A percentile compares a stretch with the other conserved stretches of the same genome.
Conservation (phyloP, 2,113 vertebrate genomes). For the Gallinago paraguaiae region DNA sequence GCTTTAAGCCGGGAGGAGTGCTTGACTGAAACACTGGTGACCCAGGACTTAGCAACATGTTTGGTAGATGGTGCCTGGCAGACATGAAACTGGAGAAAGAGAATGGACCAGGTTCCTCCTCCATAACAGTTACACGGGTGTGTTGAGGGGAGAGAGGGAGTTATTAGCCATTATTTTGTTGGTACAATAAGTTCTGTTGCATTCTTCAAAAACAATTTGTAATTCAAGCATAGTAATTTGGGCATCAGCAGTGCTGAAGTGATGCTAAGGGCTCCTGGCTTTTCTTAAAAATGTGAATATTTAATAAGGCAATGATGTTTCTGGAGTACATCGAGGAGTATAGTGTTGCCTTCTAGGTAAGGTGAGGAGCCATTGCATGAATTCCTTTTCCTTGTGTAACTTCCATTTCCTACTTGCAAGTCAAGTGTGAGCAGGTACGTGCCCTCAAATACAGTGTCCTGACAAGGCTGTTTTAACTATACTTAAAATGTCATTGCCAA, state of each 20-base stretch:
- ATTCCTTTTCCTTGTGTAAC: not conserved
- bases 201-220: not conserved
- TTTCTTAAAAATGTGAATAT: not conserved
- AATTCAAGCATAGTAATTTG: not conserved
- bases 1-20: not conserved
- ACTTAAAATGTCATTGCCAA: not conserved
- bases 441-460: not conserved
- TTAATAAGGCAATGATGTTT: not conserved
- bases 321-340: not conserved
- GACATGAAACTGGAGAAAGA: not conserved
- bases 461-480: not conserved
- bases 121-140: not conserved
- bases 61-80: not conserved
- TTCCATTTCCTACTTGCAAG: not conserved
- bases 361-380: not conserved
- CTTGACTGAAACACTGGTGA: not conserved
- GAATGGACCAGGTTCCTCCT: not conserved
- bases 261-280: not conserved
- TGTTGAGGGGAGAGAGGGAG: not conserved
- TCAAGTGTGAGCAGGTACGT: not conserved
- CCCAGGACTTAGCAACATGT: not conserved
- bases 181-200: not conserved
- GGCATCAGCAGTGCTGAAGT: not conserved
- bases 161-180: fast-evolving
- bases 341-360: not conserved